These are phyloP conservation scores for Apamea sordens DNA, from an alignment of 2,888 invertebrate genomes.

Conservation along the genomic window DNA sequence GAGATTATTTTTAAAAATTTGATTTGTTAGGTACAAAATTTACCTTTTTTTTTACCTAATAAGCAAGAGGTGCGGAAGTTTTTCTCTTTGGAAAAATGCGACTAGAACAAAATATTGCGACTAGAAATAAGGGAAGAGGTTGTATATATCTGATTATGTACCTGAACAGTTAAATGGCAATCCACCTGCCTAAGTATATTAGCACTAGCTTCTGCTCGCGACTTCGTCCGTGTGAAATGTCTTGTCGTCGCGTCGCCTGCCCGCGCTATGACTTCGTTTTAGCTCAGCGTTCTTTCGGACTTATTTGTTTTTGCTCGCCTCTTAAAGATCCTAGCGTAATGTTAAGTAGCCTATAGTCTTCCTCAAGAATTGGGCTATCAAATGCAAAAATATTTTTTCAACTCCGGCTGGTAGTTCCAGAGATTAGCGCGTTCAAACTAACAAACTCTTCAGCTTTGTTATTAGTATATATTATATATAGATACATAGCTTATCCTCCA, in stretches of 20 bases:
- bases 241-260: neutral
- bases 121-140: neutral
- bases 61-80: neutral
- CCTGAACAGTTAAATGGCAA: neutral
- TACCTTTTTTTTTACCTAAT: too few relatives aligned
- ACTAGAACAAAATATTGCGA: too few relatives aligned
- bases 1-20: constrained; percentile 26
- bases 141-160: neutral
- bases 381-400: neutral
- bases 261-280: neutral
- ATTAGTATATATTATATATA: too few relatives aligned
- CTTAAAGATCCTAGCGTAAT: neutral
- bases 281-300: neutral
- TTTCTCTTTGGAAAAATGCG: neutral
- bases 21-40: neutral
- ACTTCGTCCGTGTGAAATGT: neutral
- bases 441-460: neutral
- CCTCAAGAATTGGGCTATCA: neutral
- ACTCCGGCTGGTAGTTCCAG: neutral
- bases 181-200: too few relatives aligned
- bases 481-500: neutral
- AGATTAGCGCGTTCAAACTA: neutral
- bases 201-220: neutral
- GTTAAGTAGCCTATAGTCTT: neutral
- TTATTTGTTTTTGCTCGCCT: neutral